Conservation (phyloP, 1,140 invertebrate species). For the Drosophila athabasca region DNA sequence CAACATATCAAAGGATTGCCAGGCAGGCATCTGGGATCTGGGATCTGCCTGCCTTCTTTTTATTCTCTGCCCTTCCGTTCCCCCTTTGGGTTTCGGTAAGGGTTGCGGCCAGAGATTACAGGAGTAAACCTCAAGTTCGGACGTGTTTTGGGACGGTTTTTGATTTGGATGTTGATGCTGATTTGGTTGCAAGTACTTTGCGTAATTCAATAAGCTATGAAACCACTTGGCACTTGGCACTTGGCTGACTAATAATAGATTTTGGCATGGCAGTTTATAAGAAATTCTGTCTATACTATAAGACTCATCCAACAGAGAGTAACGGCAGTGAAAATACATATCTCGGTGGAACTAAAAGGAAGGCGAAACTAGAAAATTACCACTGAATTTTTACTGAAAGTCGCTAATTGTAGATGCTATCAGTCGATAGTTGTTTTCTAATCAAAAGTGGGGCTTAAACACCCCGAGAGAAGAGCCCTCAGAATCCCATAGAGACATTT, state of each 20-base stretch:
- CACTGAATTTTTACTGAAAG: too few relatives aligned
- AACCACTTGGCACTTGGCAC: slow-evolving; percentile 23
- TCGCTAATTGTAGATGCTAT: too few relatives aligned
- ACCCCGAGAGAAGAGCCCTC: too few relatives aligned
- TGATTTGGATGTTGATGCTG: slow-evolving; percentile 22
- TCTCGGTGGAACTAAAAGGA: too few relatives aligned
- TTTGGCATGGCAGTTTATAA: slow-evolving; percentile 22
- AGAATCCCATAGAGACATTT: too few relatives aligned
- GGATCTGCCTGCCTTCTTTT: slow-evolving; percentile 19
- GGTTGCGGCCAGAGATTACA: slow-evolving; percentile 42
- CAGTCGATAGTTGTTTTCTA: too few relatives aligned
- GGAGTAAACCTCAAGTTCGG: slow-evolving; percentile 26
- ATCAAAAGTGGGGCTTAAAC: too few relatives aligned
- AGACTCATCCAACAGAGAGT: too few relatives aligned
- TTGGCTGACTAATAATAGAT: slow-evolving; percentile 29
- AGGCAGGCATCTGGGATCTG: too few relatives aligned
- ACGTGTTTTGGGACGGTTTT: slow-evolving; percentile 37
- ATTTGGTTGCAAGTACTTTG: slow-evolving; percentile 8
- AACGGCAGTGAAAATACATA: too few relatives aligned
- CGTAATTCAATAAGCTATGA: slow-evolving; percentile 38
- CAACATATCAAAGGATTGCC: slow-evolving; percentile 74
- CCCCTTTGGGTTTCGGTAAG: slow-evolving; percentile 6
- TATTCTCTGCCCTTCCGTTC: not conserved
- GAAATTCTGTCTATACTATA: slow-evolving; percentile 3
- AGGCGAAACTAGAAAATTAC: too few relatives aligned